A percentile compares a stretch with the other conserved stretches of the same genome.
Evolutionary conservation across 2,113 vertebrate genomes (phyloP).

Genomic region (Cinclus mexicanus): DNA sequence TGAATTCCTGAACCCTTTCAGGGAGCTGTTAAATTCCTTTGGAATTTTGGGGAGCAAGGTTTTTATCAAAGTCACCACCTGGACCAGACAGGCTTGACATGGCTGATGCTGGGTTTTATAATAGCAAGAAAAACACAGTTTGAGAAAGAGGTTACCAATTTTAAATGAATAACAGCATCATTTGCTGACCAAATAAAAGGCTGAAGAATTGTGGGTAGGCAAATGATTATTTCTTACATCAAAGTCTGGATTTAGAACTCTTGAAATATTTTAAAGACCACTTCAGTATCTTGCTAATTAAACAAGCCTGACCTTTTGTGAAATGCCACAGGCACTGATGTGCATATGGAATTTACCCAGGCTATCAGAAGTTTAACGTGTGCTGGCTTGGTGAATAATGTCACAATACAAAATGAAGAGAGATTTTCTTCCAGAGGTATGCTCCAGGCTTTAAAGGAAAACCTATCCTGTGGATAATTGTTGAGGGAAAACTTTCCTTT

Average conservation of each 20-base stretch:
- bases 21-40: neutral
- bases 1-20: constrained; percentile 5
- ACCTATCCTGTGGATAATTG: neutral
- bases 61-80: neutral
- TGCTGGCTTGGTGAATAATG: constrained; percentile 45
- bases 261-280: constrained; percentile 55
- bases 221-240: constrained; percentile 29
- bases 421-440: constrained; percentile 15
- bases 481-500: neutral
- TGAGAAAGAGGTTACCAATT: neutral
- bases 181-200: neutral
- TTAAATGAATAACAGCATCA: neutral
- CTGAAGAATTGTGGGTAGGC: neutral
- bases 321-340: constrained; percentile 30
- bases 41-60: neutral
- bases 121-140: neutral
- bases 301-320: constrained; percentile 59
- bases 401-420: constrained; percentile 1
- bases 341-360: constrained; percentile 42
- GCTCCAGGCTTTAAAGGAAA: constrained; percentile 10
- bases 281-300: constrained; percentile 58
- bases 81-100: neutral
- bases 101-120: neutral
- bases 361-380: constrained; percentile 19
- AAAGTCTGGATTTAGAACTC: constrained; percentile 2